phyloP scores from a whole-genome alignment of 2,797 vertebrate species.

The Gorsachius magnificus region DNA sequence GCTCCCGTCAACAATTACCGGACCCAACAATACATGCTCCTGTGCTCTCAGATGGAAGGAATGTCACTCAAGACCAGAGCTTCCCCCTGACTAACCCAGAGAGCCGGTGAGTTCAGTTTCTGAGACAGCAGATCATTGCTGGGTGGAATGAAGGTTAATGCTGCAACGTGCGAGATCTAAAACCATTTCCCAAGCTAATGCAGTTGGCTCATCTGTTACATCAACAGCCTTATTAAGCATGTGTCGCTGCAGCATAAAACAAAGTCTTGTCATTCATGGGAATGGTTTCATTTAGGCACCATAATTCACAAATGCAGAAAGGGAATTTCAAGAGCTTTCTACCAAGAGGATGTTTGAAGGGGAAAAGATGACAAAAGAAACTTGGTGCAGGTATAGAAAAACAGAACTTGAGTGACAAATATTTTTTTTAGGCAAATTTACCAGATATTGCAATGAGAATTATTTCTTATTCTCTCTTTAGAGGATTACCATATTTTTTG shows the following conservation, averaged over 20 bases:
- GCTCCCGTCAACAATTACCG: not conserved
- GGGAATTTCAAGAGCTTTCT: not conserved
- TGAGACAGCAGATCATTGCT: not conserved
- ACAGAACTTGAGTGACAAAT: not conserved
- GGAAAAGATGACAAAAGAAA: not conserved
- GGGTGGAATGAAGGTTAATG: not conserved
- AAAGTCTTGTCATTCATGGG: not conserved
- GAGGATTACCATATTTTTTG: not conserved
- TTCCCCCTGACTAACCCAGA: not conserved
- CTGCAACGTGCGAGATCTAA: not conserved
- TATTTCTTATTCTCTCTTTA: not conserved
- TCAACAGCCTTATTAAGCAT: not conserved
- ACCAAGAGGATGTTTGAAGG: not conserved
- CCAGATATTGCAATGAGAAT: not conserved
- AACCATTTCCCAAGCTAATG: not conserved
- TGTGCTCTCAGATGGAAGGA: not conserved
- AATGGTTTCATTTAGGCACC: not conserved
- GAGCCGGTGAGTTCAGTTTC: conserved; percentile 68
- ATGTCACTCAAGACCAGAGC: not conserved
- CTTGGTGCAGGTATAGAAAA: not conserved
- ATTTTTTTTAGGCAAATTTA: not conserved
- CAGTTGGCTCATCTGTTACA: not conserved
- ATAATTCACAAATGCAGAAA: not conserved
- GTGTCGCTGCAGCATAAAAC: not conserved
- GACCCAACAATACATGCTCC: not conserved